These are phyloP conservation scores for Melanotaenia boesemani DNA, from an alignment of 2,797 vertebrate species.

Conservation along the genomic window DNA sequence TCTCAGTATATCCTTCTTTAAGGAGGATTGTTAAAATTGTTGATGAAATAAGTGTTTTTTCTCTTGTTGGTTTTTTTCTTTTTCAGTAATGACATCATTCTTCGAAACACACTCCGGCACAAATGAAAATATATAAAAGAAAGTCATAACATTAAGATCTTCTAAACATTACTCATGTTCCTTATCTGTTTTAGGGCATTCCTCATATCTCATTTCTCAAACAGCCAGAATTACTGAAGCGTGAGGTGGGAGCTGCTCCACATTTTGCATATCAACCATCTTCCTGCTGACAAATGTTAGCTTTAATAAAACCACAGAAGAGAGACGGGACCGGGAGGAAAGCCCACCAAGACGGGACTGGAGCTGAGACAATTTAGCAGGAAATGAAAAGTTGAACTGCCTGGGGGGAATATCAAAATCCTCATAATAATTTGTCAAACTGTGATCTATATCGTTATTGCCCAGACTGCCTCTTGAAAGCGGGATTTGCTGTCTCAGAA, in stretches of 20 bases:
- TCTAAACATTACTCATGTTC: slow-evolving; percentile 83
- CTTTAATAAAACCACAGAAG: slow-evolving; percentile 86
- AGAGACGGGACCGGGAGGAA: slow-evolving; percentile 56
- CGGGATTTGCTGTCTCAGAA: slow-evolving; percentile 52
- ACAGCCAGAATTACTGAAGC: slow-evolving; percentile 82
- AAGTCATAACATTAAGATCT: slow-evolving; percentile 79
- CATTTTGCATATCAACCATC: slow-evolving; percentile 93
- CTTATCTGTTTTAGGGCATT: slow-evolving; percentile 91
- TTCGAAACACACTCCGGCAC: slow-evolving; percentile 56
- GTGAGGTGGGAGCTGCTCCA: slow-evolving; percentile 82
- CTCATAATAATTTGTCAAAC: slow-evolving; percentile 84
- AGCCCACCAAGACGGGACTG: slow-evolving; percentile 59
- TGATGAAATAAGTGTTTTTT: not conserved
- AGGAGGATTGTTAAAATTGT: not conserved
- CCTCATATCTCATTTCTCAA: slow-evolving; percentile 84
- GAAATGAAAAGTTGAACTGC: slow-evolving; percentile 89
- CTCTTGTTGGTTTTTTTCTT: not conserved
- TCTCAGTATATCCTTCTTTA: slow-evolving; percentile 20
- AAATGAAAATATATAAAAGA: slow-evolving; percentile 80
- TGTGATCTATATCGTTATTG: slow-evolving; percentile 73
- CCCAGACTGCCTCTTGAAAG: slow-evolving; percentile 50
- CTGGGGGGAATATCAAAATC: slow-evolving; percentile 80
- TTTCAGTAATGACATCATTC: slow-evolving; percentile 43
- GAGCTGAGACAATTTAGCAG: slow-evolving; percentile 77
- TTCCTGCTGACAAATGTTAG: slow-evolving; percentile 85